phyloP scores from a whole-genome alignment of 2,113 vertebrate genomes.

The Pygoscelis adeliae region DNA sequence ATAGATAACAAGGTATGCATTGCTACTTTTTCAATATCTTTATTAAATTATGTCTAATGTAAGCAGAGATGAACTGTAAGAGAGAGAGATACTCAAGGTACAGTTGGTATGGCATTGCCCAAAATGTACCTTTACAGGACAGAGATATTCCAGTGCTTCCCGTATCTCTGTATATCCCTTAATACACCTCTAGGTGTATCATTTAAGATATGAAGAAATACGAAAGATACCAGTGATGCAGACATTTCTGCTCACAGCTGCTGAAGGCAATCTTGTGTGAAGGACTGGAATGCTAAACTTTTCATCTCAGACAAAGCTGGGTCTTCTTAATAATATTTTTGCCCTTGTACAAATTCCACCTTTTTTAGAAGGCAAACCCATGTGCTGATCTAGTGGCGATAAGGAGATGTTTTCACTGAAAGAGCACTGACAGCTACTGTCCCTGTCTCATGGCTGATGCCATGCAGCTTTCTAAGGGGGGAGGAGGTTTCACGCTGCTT shows the following conservation, averaged over 20 bases:
- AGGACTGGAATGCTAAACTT: not conserved
- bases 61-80: not conserved
- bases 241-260: not conserved
- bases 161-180: not conserved
- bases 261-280: not conserved
- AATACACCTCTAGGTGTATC: not conserved
- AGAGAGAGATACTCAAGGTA: not conserved
- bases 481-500: not conserved
- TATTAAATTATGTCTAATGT: not conserved
- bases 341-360: not conserved
- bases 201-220: not conserved
- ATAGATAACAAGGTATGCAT: not conserved
- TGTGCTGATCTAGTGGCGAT: fast-evolving
- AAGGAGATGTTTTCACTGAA: not conserved
- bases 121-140: not conserved
- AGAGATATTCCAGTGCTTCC: not conserved
- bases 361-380: not conserved
- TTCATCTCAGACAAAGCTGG: not conserved
- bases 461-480: not conserved
- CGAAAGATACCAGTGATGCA: not conserved
- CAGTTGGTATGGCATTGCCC: fast-evolving
- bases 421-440: not conserved
- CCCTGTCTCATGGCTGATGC: not conserved
- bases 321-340: not conserved
- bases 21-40: not conserved